Percentiles rank a stretch among this genome's conserved stretches.
These are phyloP conservation scores for Clytia hemisphaerica DNA, from an alignment of 30 jellyfish, hydroid and myxozoan genomes.

Conservation along the genomic window DNA sequence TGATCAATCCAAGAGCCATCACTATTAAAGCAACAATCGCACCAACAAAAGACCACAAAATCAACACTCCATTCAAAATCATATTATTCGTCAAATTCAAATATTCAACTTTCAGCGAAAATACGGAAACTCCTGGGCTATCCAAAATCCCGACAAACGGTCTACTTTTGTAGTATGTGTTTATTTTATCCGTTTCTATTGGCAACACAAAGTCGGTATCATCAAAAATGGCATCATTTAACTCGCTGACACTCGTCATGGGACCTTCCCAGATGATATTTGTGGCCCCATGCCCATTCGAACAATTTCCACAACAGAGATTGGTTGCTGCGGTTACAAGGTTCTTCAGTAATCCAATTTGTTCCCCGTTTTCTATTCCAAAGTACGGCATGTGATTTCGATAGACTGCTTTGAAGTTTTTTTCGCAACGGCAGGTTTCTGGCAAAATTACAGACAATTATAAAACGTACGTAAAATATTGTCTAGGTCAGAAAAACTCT, in stretches of 20 bases:
- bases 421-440: slow-evolving; percentile 15
- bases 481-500: too few species aligned
- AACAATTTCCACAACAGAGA: not conserved
- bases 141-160: slow-evolving; percentile 1
- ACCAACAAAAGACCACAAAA: not conserved
- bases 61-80: not conserved
- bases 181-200: not conserved
- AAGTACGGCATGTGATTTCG: not conserved
- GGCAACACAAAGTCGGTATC: not conserved
- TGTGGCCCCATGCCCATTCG: slow-evolving; percentile 2
- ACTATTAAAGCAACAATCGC: not conserved
- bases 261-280: not conserved
- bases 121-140: slow-evolving; percentile 4
- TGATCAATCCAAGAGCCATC: not conserved
- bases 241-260: not conserved
- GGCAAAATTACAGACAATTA: not conserved
- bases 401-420: not conserved
- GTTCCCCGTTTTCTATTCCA: not conserved
- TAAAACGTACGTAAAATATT: not conserved
- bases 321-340: not conserved
- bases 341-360: not conserved
- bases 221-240: not conserved
- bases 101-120: slow-evolving; percentile 8
- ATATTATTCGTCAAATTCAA: not conserved
- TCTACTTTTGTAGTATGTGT: not conserved